Percentiles rank a stretch among this genome's conserved stretches.
These are phyloP conservation scores for Mus musculus DNA, from an alignment of 2,113 vertebrate species.

Conservation along the genomic window GRCm39 chr12:67918501-67919000, in stretches of 20 bases:
- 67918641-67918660: neutral
- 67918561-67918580: neutral
- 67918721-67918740: neutral
- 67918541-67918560: neutral
- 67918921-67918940: neutral
- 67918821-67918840: no score
- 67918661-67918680: neutral
- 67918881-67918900: no score
- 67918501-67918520: constrained; percentile 9
- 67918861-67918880: no score
- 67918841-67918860: no score
- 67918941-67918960: neutral
- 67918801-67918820: no score
- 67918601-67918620: neutral
- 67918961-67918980: neutral
- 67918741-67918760: no score
- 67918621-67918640: neutral
- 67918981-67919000: neutral
- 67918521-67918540: neutral
- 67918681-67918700: neutral
- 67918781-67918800: no score
- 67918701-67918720: neutral
- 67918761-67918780: no score
- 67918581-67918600: neutral
- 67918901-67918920: neutral